Evolutionary conservation across 2,113 vertebrate species (phyloP).

Genomic region (Dasypus novemcinctus): DNA sequence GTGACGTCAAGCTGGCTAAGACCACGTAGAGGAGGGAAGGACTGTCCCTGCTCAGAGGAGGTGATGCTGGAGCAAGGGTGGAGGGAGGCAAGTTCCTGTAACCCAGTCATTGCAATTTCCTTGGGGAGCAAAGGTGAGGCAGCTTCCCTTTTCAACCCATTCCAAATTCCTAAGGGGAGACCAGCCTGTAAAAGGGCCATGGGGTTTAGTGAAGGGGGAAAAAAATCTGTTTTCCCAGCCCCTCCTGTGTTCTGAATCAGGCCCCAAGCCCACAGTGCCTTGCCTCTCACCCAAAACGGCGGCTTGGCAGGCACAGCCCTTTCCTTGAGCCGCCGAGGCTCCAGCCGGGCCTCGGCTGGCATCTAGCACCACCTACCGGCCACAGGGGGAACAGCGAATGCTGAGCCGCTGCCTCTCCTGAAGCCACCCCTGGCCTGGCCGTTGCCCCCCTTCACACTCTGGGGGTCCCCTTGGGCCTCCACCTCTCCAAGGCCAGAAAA

Average conservation of each 20-base stretch:
- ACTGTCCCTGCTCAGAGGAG: too few species aligned
- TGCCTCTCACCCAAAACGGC: not conserved
- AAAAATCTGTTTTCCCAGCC: too few species aligned
- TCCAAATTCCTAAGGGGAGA: not conserved
- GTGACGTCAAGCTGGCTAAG: not conserved
- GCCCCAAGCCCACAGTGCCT: not conserved
- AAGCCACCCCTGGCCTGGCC: too few species aligned
- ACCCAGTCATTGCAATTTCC: not conserved
- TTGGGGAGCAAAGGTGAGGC: not conserved
- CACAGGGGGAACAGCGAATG: not conserved
- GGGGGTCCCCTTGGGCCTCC: not conserved
- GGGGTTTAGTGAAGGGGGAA: not conserved
- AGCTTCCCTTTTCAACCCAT: not conserved
- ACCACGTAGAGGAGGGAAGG: not conserved
- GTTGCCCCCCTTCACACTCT: not conserved
- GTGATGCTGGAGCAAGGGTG: not conserved
- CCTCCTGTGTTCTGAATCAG: not conserved
- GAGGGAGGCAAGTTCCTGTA: not conserved
- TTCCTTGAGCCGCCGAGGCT: not conserved
- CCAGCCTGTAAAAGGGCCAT: not conserved
- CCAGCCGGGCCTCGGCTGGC: slow-evolving; percentile 50
- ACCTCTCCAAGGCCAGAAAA: not conserved
- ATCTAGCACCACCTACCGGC: slow-evolving; percentile 76
- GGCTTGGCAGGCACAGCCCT: not conserved
- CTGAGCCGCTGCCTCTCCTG: not conserved